phyloP scores from a whole-genome alignment of 2,113 vertebrate genomes.

The Loxodonta africana region DNA sequence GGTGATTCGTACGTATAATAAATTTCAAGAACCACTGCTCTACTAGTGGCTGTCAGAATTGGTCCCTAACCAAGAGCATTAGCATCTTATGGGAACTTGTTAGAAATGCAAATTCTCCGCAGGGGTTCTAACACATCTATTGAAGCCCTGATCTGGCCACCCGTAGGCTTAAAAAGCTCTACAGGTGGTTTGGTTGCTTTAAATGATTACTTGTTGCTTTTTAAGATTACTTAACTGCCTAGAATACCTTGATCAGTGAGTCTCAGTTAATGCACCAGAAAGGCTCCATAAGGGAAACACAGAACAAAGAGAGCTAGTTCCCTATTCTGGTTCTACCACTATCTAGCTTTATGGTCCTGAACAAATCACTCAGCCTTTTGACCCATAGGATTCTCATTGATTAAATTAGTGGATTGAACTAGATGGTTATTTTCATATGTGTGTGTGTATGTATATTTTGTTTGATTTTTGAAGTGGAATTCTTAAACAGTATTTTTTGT shows the following conservation, averaged over 20 bases:
- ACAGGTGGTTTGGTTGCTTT: not conserved
- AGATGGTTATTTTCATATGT: not conserved
- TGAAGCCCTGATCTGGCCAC: not conserved
- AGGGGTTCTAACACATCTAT: too few relatives aligned
- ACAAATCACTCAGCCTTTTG: not conserved
- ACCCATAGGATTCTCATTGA: not conserved
- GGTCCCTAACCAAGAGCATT: too few relatives aligned
- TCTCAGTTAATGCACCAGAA: not conserved
- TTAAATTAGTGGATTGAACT: not conserved
- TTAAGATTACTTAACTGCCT: conserved; percentile 8
- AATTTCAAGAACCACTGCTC: too few relatives aligned
- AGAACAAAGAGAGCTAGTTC: not conserved
- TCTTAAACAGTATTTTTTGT: conserved; percentile 13
- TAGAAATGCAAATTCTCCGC: too few relatives aligned
- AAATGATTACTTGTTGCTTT: conserved; percentile 1
- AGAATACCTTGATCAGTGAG: not conserved
- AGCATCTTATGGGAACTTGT: too few relatives aligned
- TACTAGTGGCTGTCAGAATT: too few relatives aligned
- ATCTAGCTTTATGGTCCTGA: not conserved
- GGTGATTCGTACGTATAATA: too few relatives aligned
- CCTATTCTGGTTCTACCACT: not conserved
- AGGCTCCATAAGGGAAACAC: not conserved
- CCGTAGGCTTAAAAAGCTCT: not conserved
- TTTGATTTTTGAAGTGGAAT: not conserved
- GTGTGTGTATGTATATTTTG: too few relatives aligned